A percentile compares a stretch with the other conserved stretches of the same genome.
phyloP scores from a whole-genome alignment of 2,113 vertebrate genomes.

The Hemicordylus capensis region DNA sequence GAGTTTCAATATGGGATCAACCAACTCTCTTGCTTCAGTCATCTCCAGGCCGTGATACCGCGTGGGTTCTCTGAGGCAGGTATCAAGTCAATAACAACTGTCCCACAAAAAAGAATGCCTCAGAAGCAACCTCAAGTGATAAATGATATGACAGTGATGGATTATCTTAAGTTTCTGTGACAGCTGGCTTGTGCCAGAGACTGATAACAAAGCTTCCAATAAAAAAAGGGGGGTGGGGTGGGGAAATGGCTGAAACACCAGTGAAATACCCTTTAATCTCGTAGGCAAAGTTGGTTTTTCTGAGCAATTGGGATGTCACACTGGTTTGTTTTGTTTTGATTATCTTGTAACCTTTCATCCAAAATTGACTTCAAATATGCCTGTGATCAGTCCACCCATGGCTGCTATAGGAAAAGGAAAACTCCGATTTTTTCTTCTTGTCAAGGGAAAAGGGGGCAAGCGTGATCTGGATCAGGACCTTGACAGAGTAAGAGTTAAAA shows the following conservation, averaged over 20 bases:
- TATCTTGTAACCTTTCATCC: not conserved
- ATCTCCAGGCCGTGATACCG: not conserved
- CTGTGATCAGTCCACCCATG: too few relatives aligned
- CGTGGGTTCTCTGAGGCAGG: not conserved
- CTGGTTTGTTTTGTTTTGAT: not conserved
- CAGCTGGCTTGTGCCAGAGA: not conserved
- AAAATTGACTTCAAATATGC: not conserved
- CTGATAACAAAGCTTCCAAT: not conserved
- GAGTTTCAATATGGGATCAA: not conserved
- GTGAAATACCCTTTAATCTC: not conserved
- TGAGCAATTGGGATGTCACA: not conserved
- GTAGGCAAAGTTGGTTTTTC: not conserved
- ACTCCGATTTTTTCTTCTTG: too few relatives aligned
- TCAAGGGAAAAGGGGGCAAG: too few relatives aligned
- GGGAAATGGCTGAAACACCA: not conserved
- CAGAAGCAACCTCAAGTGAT: not conserved
- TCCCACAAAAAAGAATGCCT: not conserved
- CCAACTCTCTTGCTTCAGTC: not conserved
- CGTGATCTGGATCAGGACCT: too few relatives aligned
- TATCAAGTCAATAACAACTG: not conserved
- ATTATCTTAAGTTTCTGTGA: constrained; percentile 2
- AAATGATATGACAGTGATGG: constrained; percentile 22
- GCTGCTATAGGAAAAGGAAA: too few relatives aligned
- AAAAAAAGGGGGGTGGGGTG: not conserved
- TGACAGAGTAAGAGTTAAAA: too few relatives aligned